Evolutionary conservation across 2,888 invertebrate species (phyloP).

Genomic region (Elgonia sp.): DNA sequence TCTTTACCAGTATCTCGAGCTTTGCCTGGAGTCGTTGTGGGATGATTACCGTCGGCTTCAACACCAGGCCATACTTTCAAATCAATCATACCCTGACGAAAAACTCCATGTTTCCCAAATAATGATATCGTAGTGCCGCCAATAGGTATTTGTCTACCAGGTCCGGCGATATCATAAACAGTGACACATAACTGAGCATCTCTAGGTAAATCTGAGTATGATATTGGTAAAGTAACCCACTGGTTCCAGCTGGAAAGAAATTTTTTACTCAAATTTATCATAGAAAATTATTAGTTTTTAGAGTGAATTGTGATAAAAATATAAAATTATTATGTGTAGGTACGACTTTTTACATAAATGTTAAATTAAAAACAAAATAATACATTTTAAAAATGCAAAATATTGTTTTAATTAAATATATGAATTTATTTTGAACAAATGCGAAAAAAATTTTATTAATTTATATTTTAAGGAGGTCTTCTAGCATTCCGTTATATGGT

Average conservation of each 20-base stretch:
- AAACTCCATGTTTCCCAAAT: conserved; percentile 97
- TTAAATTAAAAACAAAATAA: too few relatives aligned
- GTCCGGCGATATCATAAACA: conserved; percentile 96
- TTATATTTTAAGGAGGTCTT: too few relatives aligned
- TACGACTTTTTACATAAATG: too few relatives aligned
- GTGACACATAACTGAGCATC: conserved; percentile 95
- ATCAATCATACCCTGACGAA: conserved; percentile 96
- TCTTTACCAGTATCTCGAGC: conserved; percentile 93
- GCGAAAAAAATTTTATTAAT: too few relatives aligned
- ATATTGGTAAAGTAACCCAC: conserved; percentile 96
- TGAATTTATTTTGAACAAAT: too few relatives aligned
- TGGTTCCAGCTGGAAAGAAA: conserved; percentile 96
- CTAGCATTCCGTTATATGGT: too few relatives aligned
- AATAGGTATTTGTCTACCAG: conserved; percentile 93
- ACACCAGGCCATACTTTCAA: conserved; percentile 95
- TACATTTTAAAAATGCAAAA: too few relatives aligned
- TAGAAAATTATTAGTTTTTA: not conserved
- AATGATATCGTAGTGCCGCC: conserved; percentile 97
- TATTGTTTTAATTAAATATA: too few relatives aligned
- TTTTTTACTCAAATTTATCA: not conserved
- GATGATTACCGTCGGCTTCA: conserved; percentile 93
- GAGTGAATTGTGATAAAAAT: too few relatives aligned
- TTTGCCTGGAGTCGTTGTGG: conserved; percentile 94
- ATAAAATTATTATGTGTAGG: too few relatives aligned
- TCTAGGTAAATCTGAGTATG: conserved; percentile 96